Evolutionary conservation across 2,113 vertebrate species (phyloP).

Genomic region (Crotophaga sulcirostris): DNA sequence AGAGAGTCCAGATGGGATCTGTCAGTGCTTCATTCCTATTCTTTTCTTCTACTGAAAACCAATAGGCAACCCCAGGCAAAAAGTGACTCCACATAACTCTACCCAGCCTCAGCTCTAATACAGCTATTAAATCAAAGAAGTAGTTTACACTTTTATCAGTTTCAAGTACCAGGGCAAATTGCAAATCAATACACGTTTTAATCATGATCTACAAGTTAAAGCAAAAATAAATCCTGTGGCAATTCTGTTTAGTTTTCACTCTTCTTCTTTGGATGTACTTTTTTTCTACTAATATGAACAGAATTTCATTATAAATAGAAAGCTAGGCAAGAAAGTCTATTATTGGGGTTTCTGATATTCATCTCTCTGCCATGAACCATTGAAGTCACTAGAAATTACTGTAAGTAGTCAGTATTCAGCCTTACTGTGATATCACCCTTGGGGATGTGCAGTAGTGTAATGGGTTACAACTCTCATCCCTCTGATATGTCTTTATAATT

Average conservation of each 20-base stretch:
- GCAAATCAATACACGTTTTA: conserved; percentile 57
- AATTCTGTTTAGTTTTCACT: conserved; percentile 11
- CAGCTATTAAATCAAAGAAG: conserved; percentile 39
- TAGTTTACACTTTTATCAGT: conserved; percentile 42
- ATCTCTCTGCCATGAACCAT: conserved; percentile 38
- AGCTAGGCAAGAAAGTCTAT: conserved; percentile 37
- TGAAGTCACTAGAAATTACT: conserved; percentile 55
- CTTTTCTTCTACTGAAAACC: conserved; percentile 62
- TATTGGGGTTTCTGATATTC: conserved; percentile 35
- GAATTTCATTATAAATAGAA: conserved; percentile 47
- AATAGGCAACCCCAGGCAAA: conserved; percentile 51
- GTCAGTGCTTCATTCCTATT: conserved; percentile 56
- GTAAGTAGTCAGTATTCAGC: conserved; percentile 48
- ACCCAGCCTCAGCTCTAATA: conserved; percentile 26
- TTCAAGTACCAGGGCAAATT: conserved; percentile 30
- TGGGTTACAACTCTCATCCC: conserved; percentile 37
- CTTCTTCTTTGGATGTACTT: background rate
- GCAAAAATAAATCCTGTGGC: conserved; percentile 40
- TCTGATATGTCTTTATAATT: conserved; percentile 59
- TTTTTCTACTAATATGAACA: background rate
- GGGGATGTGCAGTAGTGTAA: conserved; percentile 18
- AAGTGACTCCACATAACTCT: conserved; percentile 50
- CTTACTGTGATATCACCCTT: conserved; percentile 18
- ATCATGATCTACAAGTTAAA: conserved; percentile 35
- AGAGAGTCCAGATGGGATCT: conserved; percentile 52